These are phyloP conservation scores for Semnornis frantzii DNA, from an alignment of 2,113 vertebrate species.

Conservation along the genomic window DNA sequence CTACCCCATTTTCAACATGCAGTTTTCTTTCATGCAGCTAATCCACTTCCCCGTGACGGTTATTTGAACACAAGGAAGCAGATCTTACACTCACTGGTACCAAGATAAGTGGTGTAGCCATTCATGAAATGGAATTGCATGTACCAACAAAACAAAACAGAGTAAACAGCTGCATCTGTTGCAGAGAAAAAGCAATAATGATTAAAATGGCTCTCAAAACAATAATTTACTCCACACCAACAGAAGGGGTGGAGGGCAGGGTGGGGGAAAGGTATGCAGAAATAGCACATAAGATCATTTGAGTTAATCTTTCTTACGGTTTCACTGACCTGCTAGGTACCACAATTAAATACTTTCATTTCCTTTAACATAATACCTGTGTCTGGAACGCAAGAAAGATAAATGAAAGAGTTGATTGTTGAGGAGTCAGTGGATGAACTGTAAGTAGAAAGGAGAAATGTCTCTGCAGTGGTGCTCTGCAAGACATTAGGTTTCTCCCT, in stretches of 20 bases:
- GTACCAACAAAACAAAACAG: slow-evolving; percentile 63
- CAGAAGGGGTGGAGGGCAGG: background rate
- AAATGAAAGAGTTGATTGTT: background rate
- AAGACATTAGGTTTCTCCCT: slow-evolving; percentile 59
- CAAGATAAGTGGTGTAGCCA: slow-evolving; percentile 52
- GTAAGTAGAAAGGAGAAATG: slow-evolving; percentile 12
- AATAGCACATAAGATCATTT: slow-evolving; percentile 40
- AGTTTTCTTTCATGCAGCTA: slow-evolving; percentile 58
- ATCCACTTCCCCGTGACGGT: slow-evolving; percentile 36
- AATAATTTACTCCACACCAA: slow-evolving; percentile 63
- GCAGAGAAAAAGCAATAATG: slow-evolving; percentile 80
- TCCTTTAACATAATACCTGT: slow-evolving; percentile 46
- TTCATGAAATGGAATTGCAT: slow-evolving; percentile 56
- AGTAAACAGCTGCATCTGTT: slow-evolving; percentile 70
- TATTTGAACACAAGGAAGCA: slow-evolving; percentile 61
- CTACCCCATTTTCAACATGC: slow-evolving; percentile 49
- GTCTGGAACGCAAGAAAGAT: slow-evolving; percentile 42
- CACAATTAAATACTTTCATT: slow-evolving; percentile 61
- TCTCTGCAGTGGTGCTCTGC: slow-evolving; percentile 34
- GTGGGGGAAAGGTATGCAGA: background rate
- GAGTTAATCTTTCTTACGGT: slow-evolving; percentile 56
- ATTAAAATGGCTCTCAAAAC: slow-evolving; percentile 68
- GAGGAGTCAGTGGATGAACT: slow-evolving; percentile 7
- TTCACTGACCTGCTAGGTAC: slow-evolving; percentile 50
- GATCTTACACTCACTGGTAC: slow-evolving; percentile 60